phyloP scores from a whole-genome alignment of 2,113 vertebrate species.

The Microtus oregoni region DNA sequence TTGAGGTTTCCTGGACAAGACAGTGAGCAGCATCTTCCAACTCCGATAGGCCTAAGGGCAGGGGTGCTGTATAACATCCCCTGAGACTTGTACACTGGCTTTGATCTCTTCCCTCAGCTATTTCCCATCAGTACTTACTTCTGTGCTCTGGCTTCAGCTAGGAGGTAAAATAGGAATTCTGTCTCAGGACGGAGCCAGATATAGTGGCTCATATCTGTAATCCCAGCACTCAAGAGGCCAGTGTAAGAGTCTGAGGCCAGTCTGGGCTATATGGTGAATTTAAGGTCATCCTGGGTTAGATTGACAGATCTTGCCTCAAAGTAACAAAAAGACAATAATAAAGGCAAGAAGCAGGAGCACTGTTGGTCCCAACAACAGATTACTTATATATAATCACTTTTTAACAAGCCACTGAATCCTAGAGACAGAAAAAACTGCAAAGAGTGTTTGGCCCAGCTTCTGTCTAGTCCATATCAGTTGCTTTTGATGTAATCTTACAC shows the following conservation, averaged over 20 bases:
- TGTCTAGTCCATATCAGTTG: not conserved
- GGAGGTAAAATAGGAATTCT: not conserved
- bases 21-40: not conserved
- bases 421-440: not conserved
- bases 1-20: not conserved
- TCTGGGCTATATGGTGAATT: not conserved
- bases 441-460: not conserved
- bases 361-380: not conserved
- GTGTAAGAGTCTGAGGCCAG: not conserved
- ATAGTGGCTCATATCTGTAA: not conserved
- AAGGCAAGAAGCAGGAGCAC: not conserved
- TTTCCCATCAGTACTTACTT: not conserved
- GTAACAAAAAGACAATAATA: not conserved
- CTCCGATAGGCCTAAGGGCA: not conserved
- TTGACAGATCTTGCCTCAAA: not conserved
- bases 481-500: not conserved
- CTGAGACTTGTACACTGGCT: not conserved
- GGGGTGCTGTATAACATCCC: accelerated
- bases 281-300: not conserved
- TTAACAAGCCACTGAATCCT: not conserved
- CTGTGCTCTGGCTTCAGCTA: not conserved
- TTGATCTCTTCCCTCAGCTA: not conserved
- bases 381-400: not conserved
- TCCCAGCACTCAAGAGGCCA: not conserved
- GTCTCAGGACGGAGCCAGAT: not conserved